phyloP scores from a whole-genome alignment of 2,113 vertebrate species.

The Callionymus lyra region DNA sequence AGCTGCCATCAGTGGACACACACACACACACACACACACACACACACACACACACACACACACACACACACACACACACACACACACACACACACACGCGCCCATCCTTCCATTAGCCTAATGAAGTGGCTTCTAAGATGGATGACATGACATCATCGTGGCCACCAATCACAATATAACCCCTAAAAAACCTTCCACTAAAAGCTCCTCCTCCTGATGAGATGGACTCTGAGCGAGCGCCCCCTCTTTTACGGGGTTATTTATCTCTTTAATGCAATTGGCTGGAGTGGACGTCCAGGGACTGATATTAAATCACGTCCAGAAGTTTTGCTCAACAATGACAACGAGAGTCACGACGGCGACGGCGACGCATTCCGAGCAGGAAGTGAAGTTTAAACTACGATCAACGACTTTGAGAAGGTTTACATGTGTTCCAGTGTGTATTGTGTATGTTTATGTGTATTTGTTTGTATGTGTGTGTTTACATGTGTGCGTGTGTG shows the following conservation, averaged over 20 bases:
- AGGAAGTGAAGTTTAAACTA: too few species aligned
- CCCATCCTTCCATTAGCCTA: constrained; percentile 66
- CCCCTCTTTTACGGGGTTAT: constrained; percentile 70
- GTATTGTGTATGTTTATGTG: too few species aligned
- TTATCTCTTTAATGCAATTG: constrained; percentile 67
- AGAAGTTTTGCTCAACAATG: constrained; percentile 52
- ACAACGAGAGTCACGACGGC: constrained; percentile 30
- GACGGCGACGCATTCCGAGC: constrained; percentile 22
- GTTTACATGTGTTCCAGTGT: too few species aligned
- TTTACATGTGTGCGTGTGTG: too few species aligned
- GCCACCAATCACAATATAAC: constrained; percentile 59
- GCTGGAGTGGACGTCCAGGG: constrained; percentile 41
- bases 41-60: constrained; percentile 25
- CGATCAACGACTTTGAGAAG: too few species aligned
- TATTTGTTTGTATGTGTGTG: too few species aligned
- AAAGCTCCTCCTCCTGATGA: constrained; percentile 47
- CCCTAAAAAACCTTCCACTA: constrained; percentile 58
- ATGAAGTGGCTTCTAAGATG: constrained; percentile 65
- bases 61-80: constrained; percentile 25
- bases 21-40: constrained; percentile 20
- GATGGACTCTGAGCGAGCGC: constrained; percentile 50
- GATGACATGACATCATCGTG: constrained; percentile 64
- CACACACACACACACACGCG: constrained; percentile 22
- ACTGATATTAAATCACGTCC: constrained; percentile 47
- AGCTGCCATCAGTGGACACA: constrained; percentile 46